These are phyloP conservation scores for Drosophila pegasa DNA, from an alignment of 2,888 invertebrate genomes.

Conservation along the genomic window DNA sequence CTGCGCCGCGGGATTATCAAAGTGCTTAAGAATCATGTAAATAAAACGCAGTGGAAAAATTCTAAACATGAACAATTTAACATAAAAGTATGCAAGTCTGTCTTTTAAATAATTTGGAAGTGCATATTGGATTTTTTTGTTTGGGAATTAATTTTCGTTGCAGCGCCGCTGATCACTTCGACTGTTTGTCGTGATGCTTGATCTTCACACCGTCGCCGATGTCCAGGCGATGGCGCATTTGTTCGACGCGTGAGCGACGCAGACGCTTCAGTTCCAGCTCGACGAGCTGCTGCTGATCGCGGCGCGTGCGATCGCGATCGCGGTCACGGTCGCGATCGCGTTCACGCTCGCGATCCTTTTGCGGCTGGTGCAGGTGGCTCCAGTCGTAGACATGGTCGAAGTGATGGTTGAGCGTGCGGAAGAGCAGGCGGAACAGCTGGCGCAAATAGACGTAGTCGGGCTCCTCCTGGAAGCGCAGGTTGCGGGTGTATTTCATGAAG, in stretches of 20 bases:
- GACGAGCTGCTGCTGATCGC: slow-evolving; percentile 13
- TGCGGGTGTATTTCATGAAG: slow-evolving; percentile 99
- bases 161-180: slow-evolving; percentile 15
- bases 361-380: slow-evolving; percentile 97
- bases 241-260: slow-evolving; percentile 8
- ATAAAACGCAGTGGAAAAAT: slow-evolving; percentile 15
- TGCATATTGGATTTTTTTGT: not conserved
- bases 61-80: slow-evolving; percentile 40
- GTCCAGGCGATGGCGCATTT: not conserved
- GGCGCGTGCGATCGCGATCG: slow-evolving; percentile 15
- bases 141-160: not conserved
- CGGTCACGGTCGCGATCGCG: slow-evolving; percentile 20
- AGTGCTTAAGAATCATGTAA: not conserved
- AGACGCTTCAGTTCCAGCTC: slow-evolving; percentile 20
- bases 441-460: slow-evolving; percentile 99
- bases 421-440: slow-evolving; percentile 92
- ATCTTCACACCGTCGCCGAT: slow-evolving; percentile 18
- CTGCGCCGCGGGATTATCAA: not conserved
- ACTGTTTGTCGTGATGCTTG: slow-evolving; percentile 25
- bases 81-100: slow-evolving; percentile 1
- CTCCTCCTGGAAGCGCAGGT: slow-evolving; percentile 97
- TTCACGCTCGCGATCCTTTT: slow-evolving; percentile 33
- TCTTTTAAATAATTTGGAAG: slow-evolving; percentile 42
- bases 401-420: slow-evolving; percentile 98
- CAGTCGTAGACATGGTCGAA: slow-evolving; percentile 99